A percentile compares a stretch with the other conserved stretches of the same genome.
Conservation (phyloP, 2,797 vertebrate genomes). For the Syngnathus rostellatus region DNA sequence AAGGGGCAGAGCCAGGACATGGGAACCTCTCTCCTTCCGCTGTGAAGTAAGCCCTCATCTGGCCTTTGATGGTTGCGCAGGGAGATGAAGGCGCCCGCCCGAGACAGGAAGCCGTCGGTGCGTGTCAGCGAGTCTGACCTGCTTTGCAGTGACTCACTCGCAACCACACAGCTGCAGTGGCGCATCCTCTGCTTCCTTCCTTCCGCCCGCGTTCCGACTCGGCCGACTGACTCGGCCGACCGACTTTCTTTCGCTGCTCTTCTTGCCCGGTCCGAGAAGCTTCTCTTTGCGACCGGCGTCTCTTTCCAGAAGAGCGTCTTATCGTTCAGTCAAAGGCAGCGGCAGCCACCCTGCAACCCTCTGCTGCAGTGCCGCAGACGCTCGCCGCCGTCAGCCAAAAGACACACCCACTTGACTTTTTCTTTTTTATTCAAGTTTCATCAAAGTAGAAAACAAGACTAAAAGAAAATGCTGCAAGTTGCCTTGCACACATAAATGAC, state of each 20-base stretch:
- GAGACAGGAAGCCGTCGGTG: neutral
- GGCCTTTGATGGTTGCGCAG: too few species aligned
- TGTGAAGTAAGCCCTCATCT: too few species aligned
- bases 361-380: too few species aligned
- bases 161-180: neutral
- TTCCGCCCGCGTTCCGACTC: neutral
- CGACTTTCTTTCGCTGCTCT: neutral
- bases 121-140: neutral
- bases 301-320: too few species aligned
- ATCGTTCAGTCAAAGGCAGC: too few species aligned
- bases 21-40: too few species aligned
- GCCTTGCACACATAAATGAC: neutral
- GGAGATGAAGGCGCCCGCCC: neutral
- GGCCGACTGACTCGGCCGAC: too few species aligned
- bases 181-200: neutral
- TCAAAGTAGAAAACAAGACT: neutral
- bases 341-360: too few species aligned
- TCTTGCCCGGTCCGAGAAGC: neutral
- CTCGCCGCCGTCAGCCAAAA: too few species aligned
- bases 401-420: neutral
- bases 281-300: neutral
- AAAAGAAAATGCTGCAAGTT: constrained; percentile 1
- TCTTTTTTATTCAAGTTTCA: neutral
- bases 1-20: too few species aligned
- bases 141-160: neutral